These are phyloP conservation scores for Hedychridium roseum DNA, from an alignment of 2,888 invertebrate genomes.

Conservation along the genomic window DNA sequence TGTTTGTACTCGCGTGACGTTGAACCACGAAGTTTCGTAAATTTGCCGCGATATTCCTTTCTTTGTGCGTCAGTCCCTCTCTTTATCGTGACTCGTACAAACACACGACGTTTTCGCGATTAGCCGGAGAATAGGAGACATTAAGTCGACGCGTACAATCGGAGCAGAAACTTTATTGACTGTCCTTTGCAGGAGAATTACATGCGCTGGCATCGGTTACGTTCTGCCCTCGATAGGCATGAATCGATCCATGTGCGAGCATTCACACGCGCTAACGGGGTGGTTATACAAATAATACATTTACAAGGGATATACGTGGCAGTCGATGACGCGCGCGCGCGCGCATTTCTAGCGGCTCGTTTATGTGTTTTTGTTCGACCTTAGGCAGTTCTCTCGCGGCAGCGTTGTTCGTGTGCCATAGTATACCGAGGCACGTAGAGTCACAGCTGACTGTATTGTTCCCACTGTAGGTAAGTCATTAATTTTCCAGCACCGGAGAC, in stretches of 20 bases:
- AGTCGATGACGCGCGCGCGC: constrained; percentile 9
- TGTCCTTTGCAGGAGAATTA: no score
- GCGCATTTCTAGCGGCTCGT: constrained; percentile 9
- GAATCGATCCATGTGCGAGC: constrained; percentile 43
- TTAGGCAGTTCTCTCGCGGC: constrained; percentile 41
- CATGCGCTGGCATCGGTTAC: constrained; percentile 31
- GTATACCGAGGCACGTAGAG: constrained; percentile 43
- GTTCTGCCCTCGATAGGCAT: constrained; percentile 36
- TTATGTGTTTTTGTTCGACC: constrained; percentile 43
- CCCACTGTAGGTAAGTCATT: constrained; percentile 59
- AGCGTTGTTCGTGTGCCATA: constrained; percentile 19
- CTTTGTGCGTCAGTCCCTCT: no score
- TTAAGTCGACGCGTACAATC: no score
- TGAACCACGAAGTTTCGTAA: no score
- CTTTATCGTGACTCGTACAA: no score
- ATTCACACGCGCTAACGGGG: no score
- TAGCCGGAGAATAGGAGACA: no score
- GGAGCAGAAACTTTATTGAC: no score
- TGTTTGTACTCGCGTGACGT: no score
- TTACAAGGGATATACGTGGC: background rate
- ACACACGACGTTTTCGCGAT: no score
- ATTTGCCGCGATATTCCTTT: no score
- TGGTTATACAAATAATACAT: background rate
- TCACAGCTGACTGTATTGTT: constrained; percentile 53
- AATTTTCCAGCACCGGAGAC: constrained; percentile 58